phyloP scores from a whole-genome alignment of 2,113 vertebrate species.

The Neodontobutis hainanensis region DNA sequence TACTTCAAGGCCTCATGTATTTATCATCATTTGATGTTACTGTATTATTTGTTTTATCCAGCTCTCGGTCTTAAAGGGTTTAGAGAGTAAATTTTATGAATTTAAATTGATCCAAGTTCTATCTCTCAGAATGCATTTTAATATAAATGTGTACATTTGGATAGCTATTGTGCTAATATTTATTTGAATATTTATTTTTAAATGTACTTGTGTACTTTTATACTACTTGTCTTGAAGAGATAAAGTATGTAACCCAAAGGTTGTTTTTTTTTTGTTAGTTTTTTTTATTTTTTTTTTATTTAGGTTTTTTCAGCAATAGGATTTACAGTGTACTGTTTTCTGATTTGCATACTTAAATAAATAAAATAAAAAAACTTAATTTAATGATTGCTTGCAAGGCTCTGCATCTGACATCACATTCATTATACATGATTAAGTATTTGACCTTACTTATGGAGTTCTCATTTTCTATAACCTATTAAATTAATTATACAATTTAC shows the following conservation, averaged over 20 bases:
- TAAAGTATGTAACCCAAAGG: no score
- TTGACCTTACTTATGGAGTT: no score
- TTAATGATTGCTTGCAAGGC: background rate
- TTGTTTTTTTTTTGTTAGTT: no score
- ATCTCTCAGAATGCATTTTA: background rate
- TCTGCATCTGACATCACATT: background rate
- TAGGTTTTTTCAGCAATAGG: no score
- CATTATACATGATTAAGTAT: no score
- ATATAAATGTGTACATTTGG: constrained; percentile 19
- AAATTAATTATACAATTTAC: no score
- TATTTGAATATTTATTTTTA: constrained; percentile 69
- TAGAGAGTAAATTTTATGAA: background rate
- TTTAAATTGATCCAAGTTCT: background rate
- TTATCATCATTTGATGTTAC: background rate
- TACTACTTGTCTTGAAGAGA: background rate
- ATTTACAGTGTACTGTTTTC: no score
- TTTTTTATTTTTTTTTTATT: no score
- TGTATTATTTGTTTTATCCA: no score
- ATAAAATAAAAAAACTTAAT: background rate
- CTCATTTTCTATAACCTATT: no score
- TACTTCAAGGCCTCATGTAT: constrained; percentile 13
- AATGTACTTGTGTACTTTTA: constrained; percentile 24
- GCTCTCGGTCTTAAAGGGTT: no score
- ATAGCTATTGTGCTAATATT: constrained; percentile 48
- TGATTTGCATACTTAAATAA: no score